Evolutionary conservation across 2,797 vertebrate species (phyloP), one percentile per base, ranked within the genome.

Genomic region (Rhinogobio ventralis): DNA sequence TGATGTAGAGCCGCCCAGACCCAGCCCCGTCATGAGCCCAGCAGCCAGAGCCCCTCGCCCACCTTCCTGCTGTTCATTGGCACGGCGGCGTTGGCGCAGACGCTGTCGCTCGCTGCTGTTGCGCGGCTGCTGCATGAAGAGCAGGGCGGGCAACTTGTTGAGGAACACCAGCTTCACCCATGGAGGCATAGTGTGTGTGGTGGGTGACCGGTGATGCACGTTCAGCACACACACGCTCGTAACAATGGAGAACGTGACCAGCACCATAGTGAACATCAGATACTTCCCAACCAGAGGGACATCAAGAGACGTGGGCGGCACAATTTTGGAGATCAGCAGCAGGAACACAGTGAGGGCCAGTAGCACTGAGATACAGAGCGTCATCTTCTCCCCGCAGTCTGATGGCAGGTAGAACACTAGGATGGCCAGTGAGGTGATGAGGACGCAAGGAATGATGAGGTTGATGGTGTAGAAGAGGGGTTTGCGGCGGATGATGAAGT

Each of bases 401-500:
- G 97, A 99, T 0, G 97, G 98, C 91, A 99, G 92, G 93, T 99
- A 99, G 93, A 99, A 99, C 85, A 99, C 98, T 0, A 99, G 94
- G 91, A 99, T 98, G 73, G 98, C 97, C 90, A 99, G 92, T 0
- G 97, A 98, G 28, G 98, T 97, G 94, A 99, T 99, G 90, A 99
- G 97, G 33, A 99, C 95, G 2, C 98, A 99, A 1, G 98, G 98
- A 88, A 99, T 97, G 93, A 99, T 99, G 87, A 99, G 97, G 89
- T 99, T 99, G 93, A 99, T 99, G 90, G 98, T 98, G 93, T 99
- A 99, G 93, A 99, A 99, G 62, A 99, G 97, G 0, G 98, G 98
- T 90, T 99, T 99, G 87, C 98, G 95, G 57, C 97, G 96, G 51
- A 99, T 99, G 86, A 99, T 96, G 92, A 99, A 99, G 93, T 99